Base-by-base conservation (phyloP, 1,140 invertebrate species). In the Saxidomus purpurata region DNA sequence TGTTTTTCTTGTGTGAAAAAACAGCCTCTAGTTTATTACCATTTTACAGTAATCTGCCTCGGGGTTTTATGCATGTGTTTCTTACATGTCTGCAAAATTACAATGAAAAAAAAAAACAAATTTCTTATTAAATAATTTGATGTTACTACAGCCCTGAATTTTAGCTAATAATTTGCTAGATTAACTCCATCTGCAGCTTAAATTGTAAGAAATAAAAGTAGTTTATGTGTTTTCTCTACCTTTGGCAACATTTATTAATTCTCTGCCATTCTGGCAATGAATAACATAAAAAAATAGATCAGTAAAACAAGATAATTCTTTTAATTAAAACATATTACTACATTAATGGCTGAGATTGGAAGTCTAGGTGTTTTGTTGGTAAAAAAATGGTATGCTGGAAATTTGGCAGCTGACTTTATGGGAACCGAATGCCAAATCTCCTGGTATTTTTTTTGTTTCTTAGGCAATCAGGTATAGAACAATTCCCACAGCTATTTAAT, bases 381-480 rank as follows among this genome's bases (percentile, higher is more conserved):
- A 38, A 25, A 71, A 40, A 71, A 71, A 40, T 31, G 61, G 67
- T 71, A 38, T 38, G 11, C 13, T 38, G 25, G 67, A 71, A 40
- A 71, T 71, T 71, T 71, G 67, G 67, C 67, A 71, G 67, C 67
- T 9, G 34, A 8, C 31, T 71, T 71, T 71, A 71, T 36, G 34
- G 17, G 67, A 71, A 71, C 67, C 17, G 15, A 40, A 38, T 71
- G 67, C 67, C 67, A 71, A 71, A 71, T 38, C 34, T 11, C 22
- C 3, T 22, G 8, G 8, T 49, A 22, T 59, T 59, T 59, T 59
- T 59, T 31, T 34, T 67, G 2, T 71, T 38, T 71, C 25, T 40
- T 71, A 11, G 34, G 11, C 67, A 71, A 71, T 38, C 28, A 25
- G n/a, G 67, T 71, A 71, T 38, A 63, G 34, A 36, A 71, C 36